Percentiles rank a stretch among this genome's conserved stretches.
These are phyloP conservation scores for Bembecia ichneumoniformis DNA, from an alignment of 2,888 invertebrate species.

Conservation along the genomic window DNA sequence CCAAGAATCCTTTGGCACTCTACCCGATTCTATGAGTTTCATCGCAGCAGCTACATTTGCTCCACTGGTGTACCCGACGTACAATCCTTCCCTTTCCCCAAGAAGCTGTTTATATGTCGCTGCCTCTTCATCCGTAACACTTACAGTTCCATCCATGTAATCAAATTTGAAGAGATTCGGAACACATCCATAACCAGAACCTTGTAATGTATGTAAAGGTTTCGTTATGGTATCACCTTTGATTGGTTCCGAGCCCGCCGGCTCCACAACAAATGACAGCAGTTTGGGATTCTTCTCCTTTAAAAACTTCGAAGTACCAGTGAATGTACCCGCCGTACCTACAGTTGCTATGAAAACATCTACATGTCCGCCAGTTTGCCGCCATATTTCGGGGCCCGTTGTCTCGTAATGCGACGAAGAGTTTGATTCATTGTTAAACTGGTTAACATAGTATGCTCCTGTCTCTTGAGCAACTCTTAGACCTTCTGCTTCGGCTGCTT, in stretches of 20 bases:
- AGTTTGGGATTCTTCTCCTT: constrained; percentile 50
- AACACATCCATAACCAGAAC: constrained; percentile 57
- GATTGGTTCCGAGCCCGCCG: constrained; percentile 52
- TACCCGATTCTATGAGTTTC: constrained; percentile 47
- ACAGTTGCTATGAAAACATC: constrained; percentile 57
- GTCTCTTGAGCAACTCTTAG: constrained; percentile 37
- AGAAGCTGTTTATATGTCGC: constrained; percentile 42
- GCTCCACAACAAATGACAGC: constrained; percentile 52
- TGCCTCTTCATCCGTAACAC: constrained; percentile 53
- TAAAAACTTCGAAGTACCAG: constrained; percentile 48
- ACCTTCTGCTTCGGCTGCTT: constrained; percentile 46
- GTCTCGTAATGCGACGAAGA: constrained; percentile 46
- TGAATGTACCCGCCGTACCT: constrained; percentile 57
- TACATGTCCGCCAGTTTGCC: constrained; percentile 52
- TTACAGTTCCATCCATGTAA: constrained; percentile 47
- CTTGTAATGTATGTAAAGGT: constrained; percentile 57
- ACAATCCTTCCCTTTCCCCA: constrained; percentile 55
- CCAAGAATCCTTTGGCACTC: constrained; percentile 49
- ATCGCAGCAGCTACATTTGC: constrained; percentile 62
- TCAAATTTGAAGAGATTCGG: constrained; percentile 53
- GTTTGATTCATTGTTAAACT: constrained; percentile 49
- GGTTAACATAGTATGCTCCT: constrained; percentile 53
- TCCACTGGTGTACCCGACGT: constrained; percentile 59
- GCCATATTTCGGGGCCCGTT: constrained; percentile 64
- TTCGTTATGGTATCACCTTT: constrained; percentile 52